A percentile compares a stretch with the other conserved stretches of the same genome.
Conservation (phyloP, 2,113 vertebrate species). For the Proteles cristata region DNA sequence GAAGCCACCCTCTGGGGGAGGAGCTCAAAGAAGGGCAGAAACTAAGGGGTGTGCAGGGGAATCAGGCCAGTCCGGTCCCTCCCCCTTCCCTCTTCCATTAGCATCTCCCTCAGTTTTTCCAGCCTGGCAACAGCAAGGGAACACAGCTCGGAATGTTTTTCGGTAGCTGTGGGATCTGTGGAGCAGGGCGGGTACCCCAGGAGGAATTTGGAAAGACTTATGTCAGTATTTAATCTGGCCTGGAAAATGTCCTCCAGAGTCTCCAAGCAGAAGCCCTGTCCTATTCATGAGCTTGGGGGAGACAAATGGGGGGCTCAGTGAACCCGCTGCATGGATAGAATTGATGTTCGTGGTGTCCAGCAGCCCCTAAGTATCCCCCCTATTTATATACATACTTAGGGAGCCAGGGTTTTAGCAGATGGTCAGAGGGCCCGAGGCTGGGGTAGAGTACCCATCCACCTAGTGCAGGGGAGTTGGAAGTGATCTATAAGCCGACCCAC, state of each 20-base stretch:
- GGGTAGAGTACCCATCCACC: neutral
- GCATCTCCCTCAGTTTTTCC: conserved; percentile 62
- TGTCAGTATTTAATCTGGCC: conserved; percentile 71
- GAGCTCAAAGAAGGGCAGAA: neutral
- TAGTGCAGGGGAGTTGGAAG: neutral
- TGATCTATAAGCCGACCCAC: no score
- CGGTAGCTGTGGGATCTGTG: neutral
- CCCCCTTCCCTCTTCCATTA: neutral
- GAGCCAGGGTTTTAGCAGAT: neutral
- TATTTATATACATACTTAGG: neutral
- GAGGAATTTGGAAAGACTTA: conserved; percentile 73
- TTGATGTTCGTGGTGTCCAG: neutral
- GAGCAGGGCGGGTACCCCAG: conserved; percentile 5
- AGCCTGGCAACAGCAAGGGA: conserved; percentile 46
- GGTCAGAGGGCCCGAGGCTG: neutral
- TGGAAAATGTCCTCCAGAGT: conserved; percentile 23
- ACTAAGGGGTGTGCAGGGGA: neutral
- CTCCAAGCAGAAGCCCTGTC: conserved; percentile 29
- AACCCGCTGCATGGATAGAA: neutral
- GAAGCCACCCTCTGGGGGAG: neutral
- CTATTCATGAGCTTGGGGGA: neutral
- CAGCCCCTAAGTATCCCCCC: neutral
- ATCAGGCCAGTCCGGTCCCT: neutral
- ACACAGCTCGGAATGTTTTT: conserved; percentile 58
- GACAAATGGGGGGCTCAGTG: neutral